Evolutionary conservation across 2,113 vertebrate genomes (phyloP), one percentile per base, ranked within the genome.

Genomic region (Regulus satrapa): DNA sequence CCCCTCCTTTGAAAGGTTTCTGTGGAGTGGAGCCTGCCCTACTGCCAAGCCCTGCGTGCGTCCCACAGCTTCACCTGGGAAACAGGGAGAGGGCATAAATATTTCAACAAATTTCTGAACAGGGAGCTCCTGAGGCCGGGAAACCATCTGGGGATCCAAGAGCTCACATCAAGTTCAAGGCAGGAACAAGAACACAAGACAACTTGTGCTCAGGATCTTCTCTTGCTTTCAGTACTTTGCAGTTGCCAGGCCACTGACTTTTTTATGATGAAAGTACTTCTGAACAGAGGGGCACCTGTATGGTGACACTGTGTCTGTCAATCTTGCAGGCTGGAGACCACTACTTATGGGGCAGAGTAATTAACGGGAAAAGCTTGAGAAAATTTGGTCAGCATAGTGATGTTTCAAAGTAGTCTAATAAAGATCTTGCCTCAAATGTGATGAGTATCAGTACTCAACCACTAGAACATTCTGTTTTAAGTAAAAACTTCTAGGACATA

Each of bases 21-120:
- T 82, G 14, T 58, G 29, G 9, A 36, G 34, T 29, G 14, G 26
- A 43, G 24, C 36, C 28, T 72, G 21, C 18, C 24, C n/a, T 29
- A 10, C 49, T n/a, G 38, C 29, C 41, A 76, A 46, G 31, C 20
- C 19, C 34, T 58, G 9, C 12, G 3, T 2, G 1, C 7, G 43
- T 13, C 40, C 41, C 1, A 0, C 32, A 45, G 31, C 38, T 80
- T 88, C n/a, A n/a, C 6, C 8, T 1, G 2, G 31, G 18, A 62
- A 43, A 43, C 0, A 1, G 7, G 11, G 14, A 67, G 32, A 79
- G 4, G 4, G 6, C 17, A 68, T 34, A 72, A 56, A 61, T 36
- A 66, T 24, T 80, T 54, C 36, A 49, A 21, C 1, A 64, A 2
- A 32, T 13, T n/a, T 66, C 25, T 46, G 23, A 64, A 16, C 21